phyloP scores from a whole-genome alignment of 2,888 invertebrate species.

The Boloria euphrosyne region DNA sequence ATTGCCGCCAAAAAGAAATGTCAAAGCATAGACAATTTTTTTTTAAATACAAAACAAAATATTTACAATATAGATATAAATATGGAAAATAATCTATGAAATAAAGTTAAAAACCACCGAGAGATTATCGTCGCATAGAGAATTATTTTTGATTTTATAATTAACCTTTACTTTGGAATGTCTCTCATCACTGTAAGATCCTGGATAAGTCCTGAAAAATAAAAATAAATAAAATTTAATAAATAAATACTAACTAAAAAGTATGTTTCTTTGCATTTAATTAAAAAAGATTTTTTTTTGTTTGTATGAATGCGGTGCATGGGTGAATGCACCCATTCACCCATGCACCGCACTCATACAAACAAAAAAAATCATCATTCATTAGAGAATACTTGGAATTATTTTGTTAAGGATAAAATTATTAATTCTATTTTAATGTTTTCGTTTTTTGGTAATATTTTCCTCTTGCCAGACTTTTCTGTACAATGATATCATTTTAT shows the following conservation, averaged over 20 bases:
- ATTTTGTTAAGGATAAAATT: too few relatives aligned
- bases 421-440: too few relatives aligned
- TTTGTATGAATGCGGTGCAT: too few relatives aligned
- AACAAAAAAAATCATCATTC: too few relatives aligned
- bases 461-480: too few relatives aligned
- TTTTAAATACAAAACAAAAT: background rate
- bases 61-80: conserved; percentile 25
- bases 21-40: background rate
- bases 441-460: too few relatives aligned
- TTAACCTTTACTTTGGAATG: conserved; percentile 60
- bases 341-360: too few relatives aligned
- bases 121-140: conserved; percentile 72
- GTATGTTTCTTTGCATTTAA: too few relatives aligned
- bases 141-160: conserved; percentile 44
- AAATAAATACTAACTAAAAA: background rate
- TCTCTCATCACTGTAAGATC: conserved; percentile 73
- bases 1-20: conserved; percentile 28
- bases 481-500: too few relatives aligned
- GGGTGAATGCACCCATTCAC: too few relatives aligned
- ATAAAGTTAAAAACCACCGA: conserved; percentile 39
- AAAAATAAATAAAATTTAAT: conserved; percentile 29
- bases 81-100: conserved; percentile 44
- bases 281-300: too few relatives aligned
- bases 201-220: conserved; percentile 68
- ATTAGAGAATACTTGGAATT: too few relatives aligned